Base-by-base conservation (phyloP, 1,140 invertebrate species). In the Muscidifurax raptorellus region DNA sequence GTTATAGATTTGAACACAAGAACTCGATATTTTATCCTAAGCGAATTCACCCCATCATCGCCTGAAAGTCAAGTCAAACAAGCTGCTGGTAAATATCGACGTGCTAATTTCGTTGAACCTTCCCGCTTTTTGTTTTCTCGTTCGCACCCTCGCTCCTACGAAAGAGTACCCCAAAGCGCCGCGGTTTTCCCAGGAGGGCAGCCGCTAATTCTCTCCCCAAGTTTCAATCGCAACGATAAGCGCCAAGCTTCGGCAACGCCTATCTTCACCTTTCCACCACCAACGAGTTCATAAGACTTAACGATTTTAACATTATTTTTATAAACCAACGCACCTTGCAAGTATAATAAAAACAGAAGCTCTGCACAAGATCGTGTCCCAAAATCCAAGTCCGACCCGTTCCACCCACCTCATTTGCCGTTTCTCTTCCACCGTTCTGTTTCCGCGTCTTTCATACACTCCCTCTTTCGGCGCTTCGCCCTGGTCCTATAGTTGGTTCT, bases 171-270 rank as follows among this genome's bases (percentile, higher is more conserved):
- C 28, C n/a, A 28, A 27, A 36, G 40, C 25, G 74, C 74, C 40
- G 25, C 22, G 15, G 15, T 22, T 64, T 78, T 78, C 76, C 76
- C 76, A 32, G 28, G 52, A 78, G 52, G 22, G 52, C 27, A 10
- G 15, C 27, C 76, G 52, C 76, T 78, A 78, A 78, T 78, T 78
- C 64, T 22, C 25, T n/a, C 52, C 74, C 28, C 52, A 76, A 76
- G 74, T 76, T 76, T 76, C 74, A 76, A n/a, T 76, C 44, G 36
- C 9, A 27, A 69, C 28, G 6, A 30, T 59, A 7, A 18, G 6
- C 22, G 52, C 6, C 52, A 18, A 59, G 52, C 9, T 28, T 27
- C 12, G 7, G 25, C 12, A 69, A 28, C n/a, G 13, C 13, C 28
- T 69, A 28, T 69, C 27, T 67, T 40, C 66, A 6, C 66, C 0